A percentile compares a stretch with the other conserved stretches of the same genome.
These are phyloP conservation scores for Hemitrygon akajei DNA, from an alignment of 2,797 vertebrate species.

Conservation along the genomic window DNA sequence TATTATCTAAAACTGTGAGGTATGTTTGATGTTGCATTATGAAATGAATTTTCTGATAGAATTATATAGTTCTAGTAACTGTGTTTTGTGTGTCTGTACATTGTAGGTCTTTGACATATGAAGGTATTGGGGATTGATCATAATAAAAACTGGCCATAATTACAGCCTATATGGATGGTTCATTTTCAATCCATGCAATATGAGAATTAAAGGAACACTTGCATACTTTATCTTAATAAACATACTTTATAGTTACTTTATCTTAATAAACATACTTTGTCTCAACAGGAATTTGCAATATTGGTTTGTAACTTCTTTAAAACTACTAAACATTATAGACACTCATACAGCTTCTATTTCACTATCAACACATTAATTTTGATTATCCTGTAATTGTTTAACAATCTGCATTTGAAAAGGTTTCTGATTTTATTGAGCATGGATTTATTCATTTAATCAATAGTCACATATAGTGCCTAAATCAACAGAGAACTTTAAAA, in stretches of 20 bases:
- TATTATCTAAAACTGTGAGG: not conserved
- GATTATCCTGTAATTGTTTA: not conserved
- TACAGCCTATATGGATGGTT: not conserved
- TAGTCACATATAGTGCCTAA: not conserved
- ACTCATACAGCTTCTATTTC: not conserved
- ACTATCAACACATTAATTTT: not conserved
- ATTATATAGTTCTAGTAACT: not conserved
- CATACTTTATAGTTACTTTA: no score
- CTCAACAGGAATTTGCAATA: not conserved
- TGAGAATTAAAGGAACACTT: not conserved
- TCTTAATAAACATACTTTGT: no score
- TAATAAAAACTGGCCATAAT: not conserved
- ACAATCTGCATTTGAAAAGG: not conserved
- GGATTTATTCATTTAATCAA: not conserved
- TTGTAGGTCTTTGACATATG: not conserved
- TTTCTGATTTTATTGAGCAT: not conserved
- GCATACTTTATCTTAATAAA: not conserved
- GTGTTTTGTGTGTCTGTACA: not conserved
- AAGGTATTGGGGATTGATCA: not conserved
- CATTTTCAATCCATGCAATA: not conserved
- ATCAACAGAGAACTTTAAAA: not conserved
- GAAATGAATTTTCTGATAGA: not conserved
- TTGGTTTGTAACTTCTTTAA: not conserved
- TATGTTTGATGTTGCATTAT: not conserved
- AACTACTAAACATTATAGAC: not conserved